Evolutionary conservation across 2,888 invertebrate genomes (phyloP), one percentile per base, ranked within the genome.

Genomic region (Colostygia pectinataria): DNA sequence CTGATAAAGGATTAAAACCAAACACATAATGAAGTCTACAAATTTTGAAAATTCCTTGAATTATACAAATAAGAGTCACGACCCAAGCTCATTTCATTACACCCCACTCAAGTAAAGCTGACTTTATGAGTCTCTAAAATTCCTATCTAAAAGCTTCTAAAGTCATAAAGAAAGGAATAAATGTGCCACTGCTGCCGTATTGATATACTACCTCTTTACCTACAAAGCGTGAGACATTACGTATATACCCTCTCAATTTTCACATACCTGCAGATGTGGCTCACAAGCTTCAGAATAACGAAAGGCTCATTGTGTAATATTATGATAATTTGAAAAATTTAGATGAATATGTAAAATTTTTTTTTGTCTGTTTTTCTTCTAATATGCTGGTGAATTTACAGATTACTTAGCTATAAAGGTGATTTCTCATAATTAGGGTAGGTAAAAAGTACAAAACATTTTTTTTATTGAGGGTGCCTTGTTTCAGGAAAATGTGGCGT

Each of bases 401-500:
- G n/a, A n/a, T n/a, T n/a, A n/a, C n/a, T n/a, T n/a, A n/a, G n/a
- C n/a, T n/a, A n/a, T n/a, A n/a, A n/a, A n/a, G n/a, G n/a, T n/a
- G n/a, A n/a, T n/a, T n/a, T n/a, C n/a, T n/a, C n/a, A n/a, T n/a
- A n/a, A n/a, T n/a, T n/a, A n/a, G n/a, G n/a, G n/a, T n/a, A n/a
- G n/a, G n/a, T n/a, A n/a, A n/a, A n/a, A n/a, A n/a, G n/a, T n/a
- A n/a, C n/a, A n/a, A n/a, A n/a, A n/a, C n/a, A n/a, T n/a, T n/a
- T n/a, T n/a, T n/a, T n/a, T n/a, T n/a, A n/a, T n/a, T n/a, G n/a
- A n/a, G n/a, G n/a, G n/a, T n/a, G 23, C 10, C 37, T 48, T 58
- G 23, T 91, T 91, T 2, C 89, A 95, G 95, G 95, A 95, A 91
- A 95, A 94, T 68, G 91, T 93, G 44, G 93, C 94, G 29, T 91